A percentile compares a stretch with the other conserved stretches of the same genome.
Conservation (phyloP, 2,797 vertebrate genomes). For the Calcarius lapponicus region DNA sequence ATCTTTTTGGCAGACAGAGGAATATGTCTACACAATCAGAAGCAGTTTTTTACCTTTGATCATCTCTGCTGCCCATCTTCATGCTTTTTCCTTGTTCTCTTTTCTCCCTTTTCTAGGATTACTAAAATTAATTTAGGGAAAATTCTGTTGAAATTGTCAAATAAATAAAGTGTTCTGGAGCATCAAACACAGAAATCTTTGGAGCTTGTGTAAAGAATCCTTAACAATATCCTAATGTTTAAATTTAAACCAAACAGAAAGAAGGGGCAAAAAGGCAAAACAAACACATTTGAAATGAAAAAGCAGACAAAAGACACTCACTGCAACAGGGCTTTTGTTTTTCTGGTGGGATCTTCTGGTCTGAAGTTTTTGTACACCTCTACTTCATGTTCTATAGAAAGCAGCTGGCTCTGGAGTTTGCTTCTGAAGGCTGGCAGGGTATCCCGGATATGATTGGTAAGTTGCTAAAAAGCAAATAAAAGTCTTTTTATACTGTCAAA, state of each 20-base stretch:
- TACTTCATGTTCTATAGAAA: constrained; percentile 87
- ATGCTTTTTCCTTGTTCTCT: background rate
- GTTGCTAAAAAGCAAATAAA: constrained; percentile 80
- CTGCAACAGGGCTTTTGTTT: constrained; percentile 90
- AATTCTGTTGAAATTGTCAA: background rate
- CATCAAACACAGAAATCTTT: background rate
- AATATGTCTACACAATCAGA: background rate
- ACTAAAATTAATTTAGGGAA: background rate
- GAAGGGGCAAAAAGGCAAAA: background rate
- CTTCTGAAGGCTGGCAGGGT: constrained; percentile 85
- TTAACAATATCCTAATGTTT: background rate
- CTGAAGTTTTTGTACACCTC: constrained; percentile 84
- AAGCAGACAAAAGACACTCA: constrained; percentile 71
- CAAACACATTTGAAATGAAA: background rate
- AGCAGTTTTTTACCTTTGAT: background rate
- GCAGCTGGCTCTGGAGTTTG: constrained; percentile 85
- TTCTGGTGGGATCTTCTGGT: constrained; percentile 85
- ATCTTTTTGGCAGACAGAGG: background rate
- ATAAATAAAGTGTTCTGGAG: background rate
- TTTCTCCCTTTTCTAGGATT: constrained; percentile 1
- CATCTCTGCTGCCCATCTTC: background rate
- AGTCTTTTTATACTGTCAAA: constrained; percentile 1
- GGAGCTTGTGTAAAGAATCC: background rate
- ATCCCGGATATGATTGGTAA: constrained; percentile 93
- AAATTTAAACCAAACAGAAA: background rate